Base-by-base conservation (phyloP, 2,888 invertebrate genomes). In the Tubulanus polymorphus region DNA sequence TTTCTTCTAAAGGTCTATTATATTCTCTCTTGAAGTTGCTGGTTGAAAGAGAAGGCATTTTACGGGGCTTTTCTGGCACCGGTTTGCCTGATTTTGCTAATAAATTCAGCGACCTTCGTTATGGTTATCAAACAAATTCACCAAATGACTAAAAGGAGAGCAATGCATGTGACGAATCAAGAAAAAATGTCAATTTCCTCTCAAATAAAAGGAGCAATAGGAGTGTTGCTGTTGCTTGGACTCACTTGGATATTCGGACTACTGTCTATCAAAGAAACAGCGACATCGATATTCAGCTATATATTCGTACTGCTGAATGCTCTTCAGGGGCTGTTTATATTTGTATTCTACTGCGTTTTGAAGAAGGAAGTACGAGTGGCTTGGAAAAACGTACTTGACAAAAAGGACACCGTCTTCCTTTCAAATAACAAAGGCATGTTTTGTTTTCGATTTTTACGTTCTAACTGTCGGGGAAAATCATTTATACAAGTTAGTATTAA, bases 31-130 rank as follows among this genome's bases (percentile, higher is more conserved):
- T 57, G 2, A 62, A 75, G 75, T 54, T 75, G 75, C 50, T 75
- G 75, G 75, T 55, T 75, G 53, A 57, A 56, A 12, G 57, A 62
- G 25, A 59, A 63, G 5, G 63, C 74, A 12, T 73, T 75, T 59
- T 73, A 70, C 51, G 66, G 54, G 0, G 67, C 73, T 0, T 71
- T 73, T 51, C 61, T 74, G 23, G 72, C 69, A 0, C 82, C 82
- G 0, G 75, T 79, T 2, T 73, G 76, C 51, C 32, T 76, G 5
- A 73, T 81, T 28, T 65, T 82, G 6, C 52, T 78, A 0, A 61
- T 78, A 30, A 82, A 82, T 63, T 66, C 71, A 23, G 60, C 78
- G 2, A 76, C 80, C 15, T 82, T 82, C 61, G 65, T 70, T 10
- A 59, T 80, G 56, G 80, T 82, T 8, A 50, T 74, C 20, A 69